Conservation (phyloP, 1,140 invertebrate species). For the Cryptotermes secundus region DNA sequence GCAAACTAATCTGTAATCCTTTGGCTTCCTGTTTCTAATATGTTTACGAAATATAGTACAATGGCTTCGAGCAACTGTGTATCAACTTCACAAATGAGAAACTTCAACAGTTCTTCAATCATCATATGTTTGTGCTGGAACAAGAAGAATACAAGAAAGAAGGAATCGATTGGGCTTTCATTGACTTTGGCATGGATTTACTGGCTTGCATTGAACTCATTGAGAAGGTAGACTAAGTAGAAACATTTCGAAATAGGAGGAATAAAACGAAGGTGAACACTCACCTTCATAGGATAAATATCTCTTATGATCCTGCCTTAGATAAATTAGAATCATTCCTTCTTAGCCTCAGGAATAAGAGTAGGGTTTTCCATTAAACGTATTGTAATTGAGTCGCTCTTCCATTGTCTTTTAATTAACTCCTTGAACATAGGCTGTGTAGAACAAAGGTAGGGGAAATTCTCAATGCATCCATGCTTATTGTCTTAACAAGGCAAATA, state of each 20-base stretch:
- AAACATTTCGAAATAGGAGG: background rate
- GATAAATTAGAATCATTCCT: background rate
- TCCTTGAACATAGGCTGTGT: too few relatives aligned
- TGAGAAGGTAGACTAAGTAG: slow-evolving; percentile 77
- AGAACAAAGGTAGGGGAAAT: too few relatives aligned
- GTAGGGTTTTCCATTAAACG: background rate
- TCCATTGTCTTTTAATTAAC: background rate
- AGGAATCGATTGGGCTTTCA: slow-evolving; percentile 94
- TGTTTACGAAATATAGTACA: too few relatives aligned
- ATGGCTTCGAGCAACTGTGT: slow-evolving; percentile 97
- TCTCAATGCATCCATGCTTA: too few relatives aligned
- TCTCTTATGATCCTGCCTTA: too few relatives aligned
- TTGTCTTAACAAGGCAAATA: too few relatives aligned
- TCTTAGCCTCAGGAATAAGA: background rate
- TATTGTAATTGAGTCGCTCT: background rate
- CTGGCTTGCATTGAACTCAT: slow-evolving; percentile 95
- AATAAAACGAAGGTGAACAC: too few relatives aligned
- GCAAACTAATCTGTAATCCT: too few relatives aligned
- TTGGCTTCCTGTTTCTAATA: too few relatives aligned
- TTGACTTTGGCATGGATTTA: slow-evolving; percentile 98
- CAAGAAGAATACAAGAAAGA: slow-evolving; percentile 96
- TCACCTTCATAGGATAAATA: too few relatives aligned
- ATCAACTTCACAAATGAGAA: slow-evolving; percentile 99
- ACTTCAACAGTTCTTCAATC: slow-evolving; percentile 97
- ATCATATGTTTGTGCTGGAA: slow-evolving; percentile 98